Evolutionary conservation across 2,797 vertebrate species (phyloP), one percentile per base, ranked within the genome.

Genomic region (Falco columbarius): DNA sequence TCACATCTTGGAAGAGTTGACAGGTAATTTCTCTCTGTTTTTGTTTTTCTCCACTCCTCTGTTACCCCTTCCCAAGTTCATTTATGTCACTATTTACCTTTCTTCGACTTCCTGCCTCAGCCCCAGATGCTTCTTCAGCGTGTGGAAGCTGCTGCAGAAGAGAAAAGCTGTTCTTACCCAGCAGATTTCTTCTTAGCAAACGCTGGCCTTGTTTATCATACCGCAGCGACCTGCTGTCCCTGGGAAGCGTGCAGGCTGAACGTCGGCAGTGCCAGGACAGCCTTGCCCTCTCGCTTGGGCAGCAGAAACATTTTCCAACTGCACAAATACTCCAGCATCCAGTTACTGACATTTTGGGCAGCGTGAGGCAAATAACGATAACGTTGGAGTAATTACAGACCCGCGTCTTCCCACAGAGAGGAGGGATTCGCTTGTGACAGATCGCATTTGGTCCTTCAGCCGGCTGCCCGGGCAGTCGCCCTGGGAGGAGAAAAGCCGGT

Each of bases 241-340:
- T 3, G 32, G 77, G 63, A 30, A 36, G 34, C 0, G 1, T 0
- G 2, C 24, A 5, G 36, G 12, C 79, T 0, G 0, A 7, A 6
- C 3, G 2, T 3, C 2, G 0, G 24, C 30, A 29, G 36, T 2
- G 0, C 58, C 58, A 7, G 52, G 11, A 51, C 26, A n/a, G 86
- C 86, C 36, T 7, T n/a, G 22, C 22, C 80, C 80, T 85, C 54
- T 19, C 0, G 0, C 38, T n/a, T 4, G 38, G 14, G 75, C 76
- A 65, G 44, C 18, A 11, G 67, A 26, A 47, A 10, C 13, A 1
- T 44, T 63, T 81, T 51, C 38, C 59, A 85, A 1, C 52, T 46
- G 23, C 56, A 26, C 24, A 7, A 17, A 42, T 16, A 6, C 11
- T 71, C 14, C 5, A 0, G 49, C 72, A 44, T n/a, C 70, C 34